phyloP scores from a whole-genome alignment of 1,140 invertebrate genomes.

The Calliphora vicina region DNA sequence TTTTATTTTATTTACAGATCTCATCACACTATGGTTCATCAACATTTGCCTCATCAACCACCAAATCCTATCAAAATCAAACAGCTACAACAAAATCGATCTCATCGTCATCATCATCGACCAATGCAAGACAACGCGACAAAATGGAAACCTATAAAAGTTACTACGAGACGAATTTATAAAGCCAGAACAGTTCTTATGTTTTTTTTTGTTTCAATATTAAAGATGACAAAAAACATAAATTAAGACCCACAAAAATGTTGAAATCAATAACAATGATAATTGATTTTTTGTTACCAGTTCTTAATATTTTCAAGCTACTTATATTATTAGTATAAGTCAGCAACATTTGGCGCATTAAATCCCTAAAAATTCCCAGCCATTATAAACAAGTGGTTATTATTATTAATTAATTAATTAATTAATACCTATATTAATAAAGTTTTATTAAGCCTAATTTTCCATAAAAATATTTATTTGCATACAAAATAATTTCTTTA shows the following conservation, averaged over 20 bases:
- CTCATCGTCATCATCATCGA: slow-evolving; percentile 38
- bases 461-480: too few species aligned
- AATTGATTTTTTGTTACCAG: not conserved
- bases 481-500: too few species aligned
- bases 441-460: too few species aligned
- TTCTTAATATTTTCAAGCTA: not conserved
- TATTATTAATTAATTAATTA: too few species aligned
- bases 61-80: slow-evolving; percentile 35
- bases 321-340: not conserved
- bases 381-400: too few species aligned
- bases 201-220: slow-evolving; percentile 10
- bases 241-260: not conserved
- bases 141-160: slow-evolving; percentile 58
- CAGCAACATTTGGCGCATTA: not conserved
- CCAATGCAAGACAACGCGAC: slow-evolving; percentile 49
- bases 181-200: slow-evolving; percentile 34
- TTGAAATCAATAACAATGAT: slow-evolving; percentile 14
- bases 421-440: too few species aligned
- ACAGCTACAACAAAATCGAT: slow-evolving; percentile 26
- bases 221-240: slow-evolving; percentile 18
- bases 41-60: slow-evolving; percentile 22
- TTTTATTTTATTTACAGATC: slow-evolving; percentile 31
- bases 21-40: slow-evolving; percentile 29
- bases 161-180: slow-evolving; percentile 62
- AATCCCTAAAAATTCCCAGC: too few species aligned